These are phyloP conservation scores for Macrochelys suwanniensis DNA, from an alignment of 2,797 vertebrate species.

Conservation along the genomic window DNA sequence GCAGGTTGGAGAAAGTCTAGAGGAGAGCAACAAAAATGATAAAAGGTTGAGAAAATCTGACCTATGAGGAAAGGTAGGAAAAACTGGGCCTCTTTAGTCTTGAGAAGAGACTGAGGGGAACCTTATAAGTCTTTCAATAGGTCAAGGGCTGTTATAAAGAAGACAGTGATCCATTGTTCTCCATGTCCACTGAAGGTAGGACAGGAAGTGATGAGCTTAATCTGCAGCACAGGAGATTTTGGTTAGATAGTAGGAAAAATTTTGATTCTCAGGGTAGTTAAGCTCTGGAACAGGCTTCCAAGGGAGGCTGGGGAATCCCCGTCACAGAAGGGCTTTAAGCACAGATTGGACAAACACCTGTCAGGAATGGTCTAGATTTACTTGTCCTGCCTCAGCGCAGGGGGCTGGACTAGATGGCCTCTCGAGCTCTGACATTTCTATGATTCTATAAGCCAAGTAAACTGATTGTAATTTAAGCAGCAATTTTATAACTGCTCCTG, in stretches of 20 bases:
- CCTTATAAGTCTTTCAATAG: neutral
- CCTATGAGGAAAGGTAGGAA: neutral
- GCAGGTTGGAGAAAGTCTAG: neutral
- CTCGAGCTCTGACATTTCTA: neutral
- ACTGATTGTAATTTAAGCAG: conserved; percentile 45
- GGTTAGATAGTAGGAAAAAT: neutral
- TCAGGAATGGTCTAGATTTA: neutral
- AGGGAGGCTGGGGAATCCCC: neutral
- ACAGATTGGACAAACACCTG: neutral
- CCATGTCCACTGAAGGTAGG: neutral
- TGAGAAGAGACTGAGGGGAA: neutral
- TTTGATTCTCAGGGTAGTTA: neutral
- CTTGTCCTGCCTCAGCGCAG: neutral
- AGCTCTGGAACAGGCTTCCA: neutral
- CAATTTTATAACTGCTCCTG: neutral
- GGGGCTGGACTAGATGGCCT: neutral
- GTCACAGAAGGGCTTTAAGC: neutral
- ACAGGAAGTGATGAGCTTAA: neutral
- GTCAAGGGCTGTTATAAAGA: neutral
- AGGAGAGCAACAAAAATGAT: neutral
- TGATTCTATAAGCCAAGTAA: conserved; percentile 23
- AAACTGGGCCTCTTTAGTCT: neutral
- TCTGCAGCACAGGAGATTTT: neutral
- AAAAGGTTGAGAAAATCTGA: neutral
- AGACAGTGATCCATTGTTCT: neutral